Conservation (phyloP, 2,888 invertebrate species). For the Thelaira solivaga region DNA sequence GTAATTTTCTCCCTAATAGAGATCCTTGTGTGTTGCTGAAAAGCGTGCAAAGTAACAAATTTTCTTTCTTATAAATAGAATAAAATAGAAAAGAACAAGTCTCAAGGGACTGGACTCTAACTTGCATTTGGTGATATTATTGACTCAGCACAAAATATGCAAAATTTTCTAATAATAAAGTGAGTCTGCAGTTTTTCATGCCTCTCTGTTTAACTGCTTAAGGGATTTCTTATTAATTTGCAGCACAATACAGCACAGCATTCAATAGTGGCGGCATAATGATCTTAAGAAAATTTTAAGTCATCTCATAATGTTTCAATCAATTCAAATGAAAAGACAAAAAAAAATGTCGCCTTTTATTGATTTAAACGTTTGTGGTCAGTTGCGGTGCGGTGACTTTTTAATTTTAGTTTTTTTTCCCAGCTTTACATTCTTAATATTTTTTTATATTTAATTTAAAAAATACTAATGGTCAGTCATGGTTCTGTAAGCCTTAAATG, state of each 20-base stretch:
- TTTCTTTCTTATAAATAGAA: too few species aligned
- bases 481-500: not conserved
- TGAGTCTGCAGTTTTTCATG: too few species aligned
- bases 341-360: conserved; percentile 47
- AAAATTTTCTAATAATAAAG: conserved; percentile 19
- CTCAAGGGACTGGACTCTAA: not conserved
- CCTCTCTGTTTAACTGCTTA: not conserved
- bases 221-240: conserved; percentile 27
- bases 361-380: conserved; percentile 55
- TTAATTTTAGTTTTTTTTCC: not conserved
- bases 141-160: conserved; percentile 63
- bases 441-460: conserved; percentile 9
- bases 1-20: conserved; percentile 40
- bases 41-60: not conserved
- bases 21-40: not conserved
- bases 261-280: conserved; percentile 18
- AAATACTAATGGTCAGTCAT: conserved; percentile 36
- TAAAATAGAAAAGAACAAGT: not conserved
- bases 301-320: conserved; percentile 47
- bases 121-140: conserved; percentile 42
- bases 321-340: too few species aligned
- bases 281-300: conserved; percentile 29
- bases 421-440: not conserved
- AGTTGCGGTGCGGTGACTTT: conserved; percentile 45
- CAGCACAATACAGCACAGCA: too few species aligned